These are phyloP conservation scores for Eueremaeus valkanovi DNA, from an alignment of 2,888 invertebrate species.

Conservation along the genomic window DNA sequence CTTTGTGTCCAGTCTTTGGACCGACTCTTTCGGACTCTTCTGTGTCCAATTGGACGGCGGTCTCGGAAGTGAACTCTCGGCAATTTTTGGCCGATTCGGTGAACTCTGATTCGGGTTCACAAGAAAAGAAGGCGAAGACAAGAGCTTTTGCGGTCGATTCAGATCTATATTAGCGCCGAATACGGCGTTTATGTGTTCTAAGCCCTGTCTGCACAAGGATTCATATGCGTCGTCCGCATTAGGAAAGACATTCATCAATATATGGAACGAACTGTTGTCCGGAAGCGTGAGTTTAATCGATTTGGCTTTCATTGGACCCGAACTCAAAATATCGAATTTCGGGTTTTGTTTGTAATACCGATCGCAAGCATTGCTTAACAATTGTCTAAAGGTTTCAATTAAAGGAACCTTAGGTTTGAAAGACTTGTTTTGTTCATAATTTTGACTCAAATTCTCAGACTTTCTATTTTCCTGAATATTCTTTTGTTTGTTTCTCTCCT, in stretches of 20 bases:
- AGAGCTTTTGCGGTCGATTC: slow-evolving; percentile 5
- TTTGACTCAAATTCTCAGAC: neutral
- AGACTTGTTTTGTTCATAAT: slow-evolving; percentile 1
- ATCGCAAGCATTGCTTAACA: neutral
- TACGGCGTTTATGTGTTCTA: neutral
- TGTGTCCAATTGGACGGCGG: neutral
- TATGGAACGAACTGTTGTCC: neutral
- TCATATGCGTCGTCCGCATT: neutral
- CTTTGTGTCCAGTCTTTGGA: neutral
- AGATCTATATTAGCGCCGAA: slow-evolving; percentile 6
- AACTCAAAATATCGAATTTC: neutral
- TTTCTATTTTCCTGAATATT: slow-evolving; percentile 3
- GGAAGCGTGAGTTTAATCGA: neutral
- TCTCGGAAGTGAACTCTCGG: neutral
- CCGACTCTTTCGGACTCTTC: neutral
- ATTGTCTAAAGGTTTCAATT: neutral
- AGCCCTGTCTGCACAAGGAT: neutral
- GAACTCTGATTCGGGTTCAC: neutral
- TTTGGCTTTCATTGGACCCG: neutral
- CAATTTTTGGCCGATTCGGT: slow-evolving; percentile 7
- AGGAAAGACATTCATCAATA: neutral
- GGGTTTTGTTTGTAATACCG: neutral
- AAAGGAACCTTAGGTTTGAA: neutral
- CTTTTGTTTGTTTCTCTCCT: neutral
- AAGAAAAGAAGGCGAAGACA: slow-evolving; percentile 7